phyloP scores from a whole-genome alignment of 2,888 invertebrate genomes.

The Aproaerema taeniolella region DNA sequence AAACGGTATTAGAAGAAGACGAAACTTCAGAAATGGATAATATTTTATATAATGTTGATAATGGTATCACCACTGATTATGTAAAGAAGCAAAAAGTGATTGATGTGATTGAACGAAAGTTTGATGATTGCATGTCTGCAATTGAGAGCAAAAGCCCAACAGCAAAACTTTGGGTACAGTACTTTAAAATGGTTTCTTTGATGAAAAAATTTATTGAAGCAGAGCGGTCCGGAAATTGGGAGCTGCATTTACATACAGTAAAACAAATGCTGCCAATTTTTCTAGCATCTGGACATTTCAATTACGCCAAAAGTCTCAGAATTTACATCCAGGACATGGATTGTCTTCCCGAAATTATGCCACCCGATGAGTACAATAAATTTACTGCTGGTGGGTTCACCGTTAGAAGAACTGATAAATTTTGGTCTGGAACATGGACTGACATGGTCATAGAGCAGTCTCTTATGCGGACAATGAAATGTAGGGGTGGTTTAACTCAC shows the following conservation, averaged over 20 bases:
- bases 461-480: slow-evolving; percentile 8
- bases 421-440: slow-evolving; percentile 24
- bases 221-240: no score
- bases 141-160: slow-evolving; percentile 26
- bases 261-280: slow-evolving; percentile 30
- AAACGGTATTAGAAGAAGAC: no score
- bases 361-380: slow-evolving; percentile 14
- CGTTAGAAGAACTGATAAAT: slow-evolving; percentile 24
- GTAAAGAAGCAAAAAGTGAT: no score
- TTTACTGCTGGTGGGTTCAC: slow-evolving; percentile 28
- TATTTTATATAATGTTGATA: background rate
- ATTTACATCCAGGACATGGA: slow-evolving; percentile 41
- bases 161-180: slow-evolving; percentile 35
- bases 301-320: slow-evolving; percentile 10
- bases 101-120: no score
- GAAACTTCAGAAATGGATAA: background rate
- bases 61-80: no score
- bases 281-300: slow-evolving; percentile 23
- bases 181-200: no score
- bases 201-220: no score
- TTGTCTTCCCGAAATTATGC: slow-evolving; percentile 26
- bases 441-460: slow-evolving; percentile 23
- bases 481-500: slow-evolving; percentile 1
- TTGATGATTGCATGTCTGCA: background rate
- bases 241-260: slow-evolving; percentile 30